Evolutionary conservation across 2,113 vertebrate species (phyloP).

Genomic region (Callipepla californica): DNA sequence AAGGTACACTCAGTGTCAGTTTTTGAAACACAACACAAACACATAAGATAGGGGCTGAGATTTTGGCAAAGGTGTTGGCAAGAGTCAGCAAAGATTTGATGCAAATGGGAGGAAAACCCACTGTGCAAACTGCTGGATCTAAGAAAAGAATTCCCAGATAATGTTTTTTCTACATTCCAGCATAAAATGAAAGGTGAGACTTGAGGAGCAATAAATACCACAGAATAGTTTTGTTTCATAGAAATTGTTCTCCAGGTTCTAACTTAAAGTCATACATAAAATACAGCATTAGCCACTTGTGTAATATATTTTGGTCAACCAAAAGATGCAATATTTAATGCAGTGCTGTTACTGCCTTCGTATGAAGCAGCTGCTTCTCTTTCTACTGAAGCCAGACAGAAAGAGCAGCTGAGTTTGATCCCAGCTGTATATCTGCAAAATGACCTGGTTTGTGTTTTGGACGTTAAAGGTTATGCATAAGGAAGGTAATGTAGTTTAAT

Average conservation of each 20-base stretch:
- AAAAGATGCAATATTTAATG: not conserved
- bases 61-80: not conserved
- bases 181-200: not conserved
- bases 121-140: not conserved
- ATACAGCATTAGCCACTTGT: not conserved
- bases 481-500: constrained; percentile 15
- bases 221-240: not conserved
- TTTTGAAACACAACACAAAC: not conserved
- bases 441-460: not conserved
- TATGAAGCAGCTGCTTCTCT: not conserved
- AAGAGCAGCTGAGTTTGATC: constrained; percentile 24
- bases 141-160: not conserved
- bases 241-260: not conserved
- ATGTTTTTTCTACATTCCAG: not conserved
- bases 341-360: not conserved
- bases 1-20: not conserved
- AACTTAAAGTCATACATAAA: not conserved
- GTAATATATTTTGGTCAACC: not conserved
- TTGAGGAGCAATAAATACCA: not conserved
- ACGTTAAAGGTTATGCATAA: constrained; percentile 13
- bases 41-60: not conserved
- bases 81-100: not conserved
- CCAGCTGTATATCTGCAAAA: not conserved
- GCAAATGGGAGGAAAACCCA: not conserved
- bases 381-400: constrained; percentile 9